Conservation (phyloP, 2,113 vertebrate genomes). For the Paedocypris sp. region DNA sequence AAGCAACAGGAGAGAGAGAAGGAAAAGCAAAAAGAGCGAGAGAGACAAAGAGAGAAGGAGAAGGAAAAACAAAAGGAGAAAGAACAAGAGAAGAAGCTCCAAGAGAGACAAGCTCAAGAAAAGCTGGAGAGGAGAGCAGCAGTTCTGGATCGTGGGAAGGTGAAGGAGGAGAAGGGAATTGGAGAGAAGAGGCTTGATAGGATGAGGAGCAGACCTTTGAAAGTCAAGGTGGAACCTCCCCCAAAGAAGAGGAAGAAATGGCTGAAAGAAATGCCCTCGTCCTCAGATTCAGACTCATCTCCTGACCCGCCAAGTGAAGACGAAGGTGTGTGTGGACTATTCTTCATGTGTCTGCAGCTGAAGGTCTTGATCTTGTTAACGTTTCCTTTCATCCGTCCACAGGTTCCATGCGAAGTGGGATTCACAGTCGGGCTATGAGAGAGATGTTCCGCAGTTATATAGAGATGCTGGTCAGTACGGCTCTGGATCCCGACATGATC, state of each 20-base stretch:
- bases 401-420: conserved; percentile 67
- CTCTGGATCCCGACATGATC: conserved; percentile 91
- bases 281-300: conserved; percentile 78
- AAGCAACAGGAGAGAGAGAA: not conserved
- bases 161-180: conserved; percentile 53
- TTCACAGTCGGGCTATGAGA: conserved; percentile 83
- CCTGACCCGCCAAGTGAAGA: conserved; percentile 68
- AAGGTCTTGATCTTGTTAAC: not conserved
- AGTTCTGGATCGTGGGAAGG: conserved; percentile 45
- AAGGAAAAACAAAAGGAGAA: conserved; percentile 37
- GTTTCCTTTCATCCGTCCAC: not conserved
- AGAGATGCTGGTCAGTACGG: conserved; percentile 89
- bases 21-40: not conserved
- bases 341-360: not conserved
- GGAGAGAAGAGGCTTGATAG: conserved; percentile 49
- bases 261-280: conserved; percentile 76
- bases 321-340: conserved; percentile 62
- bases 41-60: conserved; percentile 42
- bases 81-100: conserved; percentile 53
- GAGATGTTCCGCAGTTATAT: conserved; percentile 93
- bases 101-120: conserved; percentile 44
- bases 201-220: conserved; percentile 62
- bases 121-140: conserved; percentile 50
- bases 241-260: conserved; percentile 92
- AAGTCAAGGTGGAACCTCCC: conserved; percentile 80